phyloP scores from a whole-genome alignment of 2,113 vertebrate genomes.

The Mormoops blainvillei region DNA sequence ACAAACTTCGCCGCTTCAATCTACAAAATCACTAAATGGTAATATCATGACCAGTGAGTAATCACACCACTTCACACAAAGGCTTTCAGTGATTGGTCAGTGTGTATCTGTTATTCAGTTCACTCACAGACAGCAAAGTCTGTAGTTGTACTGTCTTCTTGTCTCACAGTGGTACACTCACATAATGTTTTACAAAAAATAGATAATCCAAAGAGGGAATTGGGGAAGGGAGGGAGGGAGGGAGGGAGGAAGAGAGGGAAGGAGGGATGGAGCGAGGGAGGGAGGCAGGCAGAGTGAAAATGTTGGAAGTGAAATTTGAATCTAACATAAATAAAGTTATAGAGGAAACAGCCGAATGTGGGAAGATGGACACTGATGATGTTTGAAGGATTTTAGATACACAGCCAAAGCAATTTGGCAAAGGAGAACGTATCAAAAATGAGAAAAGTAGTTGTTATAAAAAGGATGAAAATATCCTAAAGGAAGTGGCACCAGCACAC shows the following conservation, averaged over 20 bases:
- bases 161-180: not conserved
- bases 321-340: not conserved
- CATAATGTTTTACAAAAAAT: not conserved
- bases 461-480: not conserved
- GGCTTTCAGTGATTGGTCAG: not conserved
- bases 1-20: not conserved
- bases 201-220: not conserved
- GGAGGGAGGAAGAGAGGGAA: no score
- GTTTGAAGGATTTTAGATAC: not conserved
- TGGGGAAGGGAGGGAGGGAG: not conserved
- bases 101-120: not conserved
- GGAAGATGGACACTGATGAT: not conserved
- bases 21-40: not conserved
- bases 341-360: not conserved
- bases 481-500: not conserved
- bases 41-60: not conserved
- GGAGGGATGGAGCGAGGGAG: not conserved
- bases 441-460: not conserved
- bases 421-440: not conserved
- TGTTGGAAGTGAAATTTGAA: not conserved
- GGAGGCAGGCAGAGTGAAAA: not conserved
- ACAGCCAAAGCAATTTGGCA: not conserved
- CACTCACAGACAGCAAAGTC: not conserved
- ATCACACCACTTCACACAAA: not conserved
- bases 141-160: not conserved